phyloP scores from a whole-genome alignment of 1,140 invertebrate species.

The Odontomachus brunneus region DNA sequence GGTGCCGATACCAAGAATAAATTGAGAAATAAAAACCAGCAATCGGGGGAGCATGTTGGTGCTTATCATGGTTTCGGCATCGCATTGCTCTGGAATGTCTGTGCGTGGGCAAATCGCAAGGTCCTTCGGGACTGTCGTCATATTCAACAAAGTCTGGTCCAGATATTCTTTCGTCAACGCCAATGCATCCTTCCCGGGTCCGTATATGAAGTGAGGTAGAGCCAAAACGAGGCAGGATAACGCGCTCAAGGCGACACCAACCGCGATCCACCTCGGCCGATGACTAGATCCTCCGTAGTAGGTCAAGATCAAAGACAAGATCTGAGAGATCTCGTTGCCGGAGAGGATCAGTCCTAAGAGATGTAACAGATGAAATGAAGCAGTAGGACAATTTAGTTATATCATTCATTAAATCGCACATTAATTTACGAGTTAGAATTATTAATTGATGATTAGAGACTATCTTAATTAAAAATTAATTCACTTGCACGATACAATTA shows the following conservation, averaged over 20 bases:
- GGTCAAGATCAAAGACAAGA: constrained; percentile 87
- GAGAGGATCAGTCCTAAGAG: constrained; percentile 88
- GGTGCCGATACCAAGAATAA: constrained; percentile 89
- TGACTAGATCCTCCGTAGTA: constrained; percentile 88
- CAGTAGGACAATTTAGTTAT: background rate
- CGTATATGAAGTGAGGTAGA: constrained; percentile 90
- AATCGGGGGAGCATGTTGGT: constrained; percentile 86
- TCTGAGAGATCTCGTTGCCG: constrained; percentile 90
- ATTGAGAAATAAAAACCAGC: constrained; percentile 89
- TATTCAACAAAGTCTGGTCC: constrained; percentile 78
- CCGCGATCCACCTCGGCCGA: constrained; percentile 88
- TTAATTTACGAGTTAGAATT: no score
- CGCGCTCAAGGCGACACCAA: constrained; percentile 87
- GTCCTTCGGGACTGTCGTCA: constrained; percentile 64
- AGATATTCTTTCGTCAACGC: constrained; percentile 84
- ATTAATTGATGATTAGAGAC: no score
- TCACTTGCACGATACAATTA: no score
- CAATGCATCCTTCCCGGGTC: constrained; percentile 86
- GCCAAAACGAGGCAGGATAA: constrained; percentile 89
- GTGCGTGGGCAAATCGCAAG: constrained; percentile 76
- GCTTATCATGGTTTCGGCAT: constrained; percentile 82
- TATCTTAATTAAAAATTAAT: no score
- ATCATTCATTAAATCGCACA: no score
- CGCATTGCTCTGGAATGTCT: constrained; percentile 80
- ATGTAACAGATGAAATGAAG: background rate